phyloP scores from a whole-genome alignment of 2,113 vertebrate genomes.

The Anoura caudifer region DNA sequence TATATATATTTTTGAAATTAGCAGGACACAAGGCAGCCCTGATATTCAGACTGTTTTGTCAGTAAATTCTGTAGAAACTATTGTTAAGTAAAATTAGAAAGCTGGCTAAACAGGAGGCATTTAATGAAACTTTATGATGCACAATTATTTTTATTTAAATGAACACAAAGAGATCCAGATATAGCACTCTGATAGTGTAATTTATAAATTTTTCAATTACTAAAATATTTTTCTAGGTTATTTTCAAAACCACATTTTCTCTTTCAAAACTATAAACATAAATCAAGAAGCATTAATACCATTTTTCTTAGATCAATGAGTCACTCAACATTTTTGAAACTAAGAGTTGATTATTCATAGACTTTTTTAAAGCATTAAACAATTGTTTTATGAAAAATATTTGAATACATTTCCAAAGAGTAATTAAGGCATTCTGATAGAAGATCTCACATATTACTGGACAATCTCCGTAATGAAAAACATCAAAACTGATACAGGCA shows the following conservation, averaged over 20 bases:
- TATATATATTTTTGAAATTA: slow-evolving; percentile 29
- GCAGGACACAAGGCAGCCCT: neutral
- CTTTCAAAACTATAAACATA: neutral
- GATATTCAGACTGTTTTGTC: neutral
- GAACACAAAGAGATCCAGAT: neutral
- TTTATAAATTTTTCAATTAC: neutral
- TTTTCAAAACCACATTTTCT: neutral
- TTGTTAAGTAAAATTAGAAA: neutral
- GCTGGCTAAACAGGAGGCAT: neutral
- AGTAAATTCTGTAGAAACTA: neutral
- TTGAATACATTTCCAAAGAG: neutral
- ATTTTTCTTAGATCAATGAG: neutral
- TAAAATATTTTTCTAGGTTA: neutral
- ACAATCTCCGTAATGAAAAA: neutral
- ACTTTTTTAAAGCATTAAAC: neutral
- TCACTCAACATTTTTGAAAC: neutral
- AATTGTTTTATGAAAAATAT: neutral
- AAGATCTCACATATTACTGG: neutral
- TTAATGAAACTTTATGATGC: neutral
- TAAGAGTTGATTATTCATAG: neutral
- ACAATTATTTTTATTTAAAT: neutral
- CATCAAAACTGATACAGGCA: neutral
- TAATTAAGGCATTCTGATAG: neutral
- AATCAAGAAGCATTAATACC: neutral
- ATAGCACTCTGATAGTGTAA: neutral